Base-by-base conservation (phyloP, 2,797 vertebrate genomes). In the Neostethus bicornis region DNA sequence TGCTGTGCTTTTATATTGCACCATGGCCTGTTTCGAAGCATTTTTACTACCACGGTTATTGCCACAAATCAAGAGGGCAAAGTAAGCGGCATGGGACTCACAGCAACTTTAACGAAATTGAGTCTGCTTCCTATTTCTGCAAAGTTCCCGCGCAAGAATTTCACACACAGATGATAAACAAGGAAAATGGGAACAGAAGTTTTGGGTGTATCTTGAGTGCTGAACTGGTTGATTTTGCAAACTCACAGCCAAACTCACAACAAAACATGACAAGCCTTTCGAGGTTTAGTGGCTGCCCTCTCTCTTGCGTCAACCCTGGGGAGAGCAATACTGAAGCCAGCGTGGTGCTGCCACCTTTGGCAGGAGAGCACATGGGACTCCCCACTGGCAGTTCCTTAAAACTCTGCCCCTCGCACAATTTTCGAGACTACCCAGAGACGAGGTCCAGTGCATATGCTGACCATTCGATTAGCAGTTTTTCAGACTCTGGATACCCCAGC, bases 1-100 rank as follows among this genome's bases (percentile, higher is more conserved):
- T 92, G 95, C 96, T 98, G 96, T 95, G 96, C 96, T 96, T 97
- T 98, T 98, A 96, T 98, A 94, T 93, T 94, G 91, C 94, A 93
- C 92, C 93, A 90, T 92, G 94, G 95, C 94, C 87, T 96, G 94
- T 94, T 95, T 94, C 92, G 93, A 95, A 93, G 93, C 94, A 93
- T 95, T 96, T 95, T 94, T 94, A 91, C 94, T 92, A 93, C 92
- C 91, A 93, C 89, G 92, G 93, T 93, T 93, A 93, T 92, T 93
- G 91, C 89, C 90, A 91, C 93, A 95, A 96, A 95, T 95, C 94
- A 95, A 93, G 92, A 94, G 94, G 92, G 90, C 86, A 90, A 92
- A 92, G 91, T 92, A 87, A 92, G 89, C 93, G 89, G 92, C 80
- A 93, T 92, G 88, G 90, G 90, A 92, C 90, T 89, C 92, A 85